Conservation (phyloP, 2,888 invertebrate species). For the Clunio marinus region DNA sequence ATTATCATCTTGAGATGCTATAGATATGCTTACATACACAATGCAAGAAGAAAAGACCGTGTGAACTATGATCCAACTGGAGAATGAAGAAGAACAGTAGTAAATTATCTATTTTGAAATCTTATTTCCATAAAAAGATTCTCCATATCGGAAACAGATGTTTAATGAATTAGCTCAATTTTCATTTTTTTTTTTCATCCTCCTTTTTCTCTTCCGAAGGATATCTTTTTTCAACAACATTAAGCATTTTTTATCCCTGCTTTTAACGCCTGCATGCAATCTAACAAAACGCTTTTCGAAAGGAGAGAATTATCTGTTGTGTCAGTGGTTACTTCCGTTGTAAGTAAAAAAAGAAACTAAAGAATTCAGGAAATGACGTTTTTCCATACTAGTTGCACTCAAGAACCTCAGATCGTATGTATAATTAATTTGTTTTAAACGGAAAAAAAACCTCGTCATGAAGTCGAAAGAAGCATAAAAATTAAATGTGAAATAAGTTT, state of each 20-base stretch:
- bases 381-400: neutral
- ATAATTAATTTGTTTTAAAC: conserved; percentile 13
- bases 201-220: neutral
- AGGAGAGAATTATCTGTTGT: neutral
- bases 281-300: neutral
- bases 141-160: conserved; percentile 32
- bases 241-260: neutral
- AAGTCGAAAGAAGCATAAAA: neutral
- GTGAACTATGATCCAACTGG: neutral
- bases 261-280: conserved; percentile 16
- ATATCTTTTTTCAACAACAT: neutral
- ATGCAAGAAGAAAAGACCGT: too few relatives aligned
- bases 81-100: neutral
- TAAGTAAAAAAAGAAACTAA: neutral
- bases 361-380: conserved; percentile 22
- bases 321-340: conserved; percentile 17
- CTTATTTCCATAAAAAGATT: conserved; percentile 5
- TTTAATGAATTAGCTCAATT: conserved; percentile 20
- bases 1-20: too few relatives aligned
- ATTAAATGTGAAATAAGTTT: neutral
- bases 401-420: neutral
- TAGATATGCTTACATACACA: too few relatives aligned
- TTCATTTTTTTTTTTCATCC: neutral
- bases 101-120: neutral
- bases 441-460: neutral